Base-by-base conservation (phyloP, 2,888 invertebrate genomes). In the Keiferia lycopersicella region DNA sequence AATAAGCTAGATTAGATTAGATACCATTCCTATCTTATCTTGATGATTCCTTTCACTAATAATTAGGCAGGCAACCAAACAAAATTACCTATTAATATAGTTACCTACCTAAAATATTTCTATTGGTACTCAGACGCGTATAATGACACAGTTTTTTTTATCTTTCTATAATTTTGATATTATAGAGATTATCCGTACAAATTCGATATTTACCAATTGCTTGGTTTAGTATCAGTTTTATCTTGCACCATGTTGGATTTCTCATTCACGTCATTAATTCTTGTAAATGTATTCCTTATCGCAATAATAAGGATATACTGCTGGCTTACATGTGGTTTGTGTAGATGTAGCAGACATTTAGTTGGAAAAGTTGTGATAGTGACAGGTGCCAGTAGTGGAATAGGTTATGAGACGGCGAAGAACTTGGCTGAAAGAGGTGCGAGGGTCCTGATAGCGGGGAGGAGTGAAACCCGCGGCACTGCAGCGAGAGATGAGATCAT, bases 351-450 rank as follows among this genome's bases (percentile, higher is more conserved):
- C 64, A 80, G 71, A 64, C 84, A 86, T 72, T 74, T 97, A 94
- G 92, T 95, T 59, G 96, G 96, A 1, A 97, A 97, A 91, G 96
- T 95, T 2, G 95, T 96, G 14, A 92, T 98, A 62, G 93, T 98
- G 45, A 98, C 97, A 11, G 98, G 97, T 20, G 96, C 95, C 59
- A 97, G 95, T 69, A 93, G 94, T 70, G 97, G 96, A 6, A 96
- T 96, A 73, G 97, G 96, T 34, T 95, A 93, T 74, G 95, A 96
- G 79, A 95, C 96, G 0, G 94, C 95, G 0, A 93, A 92, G 69
- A 94, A 95, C 75, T 78, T 96, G 61, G 96, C 96, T 0, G 93
- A 93, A 66, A 91, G 95, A 75, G 96, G 96, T 30, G 97, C 96
- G 0, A 92, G 94, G 66, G 92, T 97, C 8, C 95, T 97, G 63